Evolutionary conservation across 2,888 invertebrate species (phyloP).

Genomic region (Timema podura): DNA sequence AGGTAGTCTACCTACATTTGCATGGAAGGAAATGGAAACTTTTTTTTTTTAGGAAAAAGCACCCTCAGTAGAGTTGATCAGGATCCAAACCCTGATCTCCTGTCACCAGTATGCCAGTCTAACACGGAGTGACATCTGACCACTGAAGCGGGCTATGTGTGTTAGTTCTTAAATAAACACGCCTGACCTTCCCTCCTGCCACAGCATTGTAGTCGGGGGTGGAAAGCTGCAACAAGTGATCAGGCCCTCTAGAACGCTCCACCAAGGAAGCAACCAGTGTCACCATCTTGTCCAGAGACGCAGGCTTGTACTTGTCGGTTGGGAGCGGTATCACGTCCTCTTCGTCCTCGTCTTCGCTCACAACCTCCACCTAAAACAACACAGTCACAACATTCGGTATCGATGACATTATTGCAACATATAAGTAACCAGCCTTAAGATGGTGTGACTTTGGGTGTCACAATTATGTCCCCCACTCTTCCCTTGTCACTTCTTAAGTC

Average conservation of each 20-base stretch:
- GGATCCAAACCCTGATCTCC: no score
- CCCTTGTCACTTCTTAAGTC: background rate
- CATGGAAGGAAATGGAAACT: no score
- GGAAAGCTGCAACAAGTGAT: constrained; percentile 65
- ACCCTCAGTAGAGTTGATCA: no score
- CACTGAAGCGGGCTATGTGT: no score
- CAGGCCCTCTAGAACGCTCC: constrained; percentile 79
- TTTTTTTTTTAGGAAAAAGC: no score
- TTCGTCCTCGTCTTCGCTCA: constrained; percentile 70
- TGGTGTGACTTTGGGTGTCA: background rate
- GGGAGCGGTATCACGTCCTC: constrained; percentile 61
- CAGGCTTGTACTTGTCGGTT: constrained; percentile 77
- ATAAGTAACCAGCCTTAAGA: no score
- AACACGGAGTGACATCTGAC: no score
- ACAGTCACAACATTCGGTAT: no score
- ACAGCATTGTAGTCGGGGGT: constrained; percentile 77
- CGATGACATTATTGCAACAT: no score
- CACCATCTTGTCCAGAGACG: constrained; percentile 93
- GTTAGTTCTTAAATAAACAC: no score
- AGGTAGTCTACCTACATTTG: no score
- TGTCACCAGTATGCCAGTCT: no score
- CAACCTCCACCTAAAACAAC: constrained; percentile 51
- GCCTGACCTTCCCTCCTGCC: constrained; percentile 73
- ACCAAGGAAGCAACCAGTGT: constrained; percentile 83
- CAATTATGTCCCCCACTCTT: background rate